phyloP scores from a whole-genome alignment of 2,797 vertebrate species.

The Cirrhinus molitorella region DNA sequence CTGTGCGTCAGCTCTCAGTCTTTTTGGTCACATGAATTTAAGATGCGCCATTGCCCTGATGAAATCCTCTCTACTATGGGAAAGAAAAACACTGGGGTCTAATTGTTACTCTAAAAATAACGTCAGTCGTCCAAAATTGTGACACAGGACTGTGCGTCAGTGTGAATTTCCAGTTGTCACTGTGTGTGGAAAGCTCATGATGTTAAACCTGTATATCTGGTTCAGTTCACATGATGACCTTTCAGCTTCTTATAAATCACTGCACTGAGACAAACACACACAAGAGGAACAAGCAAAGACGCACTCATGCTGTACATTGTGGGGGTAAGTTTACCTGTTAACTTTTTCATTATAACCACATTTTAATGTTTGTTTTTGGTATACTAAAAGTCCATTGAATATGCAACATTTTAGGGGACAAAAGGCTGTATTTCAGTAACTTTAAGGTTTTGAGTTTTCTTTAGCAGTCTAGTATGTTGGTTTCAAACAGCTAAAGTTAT shows the following conservation, averaged over 20 bases:
- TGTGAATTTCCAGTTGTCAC: neutral
- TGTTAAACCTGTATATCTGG: slow-evolving; percentile 55
- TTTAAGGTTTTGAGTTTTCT: neutral
- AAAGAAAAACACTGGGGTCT: neutral
- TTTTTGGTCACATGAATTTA: neutral
- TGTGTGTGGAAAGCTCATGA: slow-evolving; percentile 9
- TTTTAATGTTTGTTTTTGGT: slow-evolving; percentile 22
- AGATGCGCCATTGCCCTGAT: neutral
- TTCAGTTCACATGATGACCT: slow-evolving; percentile 27
- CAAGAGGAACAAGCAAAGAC: slow-evolving; percentile 38
- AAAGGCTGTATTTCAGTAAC: neutral
- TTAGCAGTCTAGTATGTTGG: neutral
- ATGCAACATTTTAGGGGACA: neutral
- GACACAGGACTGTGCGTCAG: slow-evolving; percentile 36
- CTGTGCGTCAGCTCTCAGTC: neutral
- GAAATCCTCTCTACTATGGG: neutral
- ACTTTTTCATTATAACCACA: slow-evolving; percentile 9
- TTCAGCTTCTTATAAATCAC: slow-evolving; percentile 37
- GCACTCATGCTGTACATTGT: slow-evolving; percentile 73
- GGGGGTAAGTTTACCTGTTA: slow-evolving; percentile 68
- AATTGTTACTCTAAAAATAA: neutral
- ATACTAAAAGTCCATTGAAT: neutral
- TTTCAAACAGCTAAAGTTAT: too few relatives aligned
- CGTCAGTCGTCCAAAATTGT: neutral
- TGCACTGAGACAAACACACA: slow-evolving; percentile 21